Conservation (phyloP, 2,888 invertebrate species). For the Noctua pronuba region DNA sequence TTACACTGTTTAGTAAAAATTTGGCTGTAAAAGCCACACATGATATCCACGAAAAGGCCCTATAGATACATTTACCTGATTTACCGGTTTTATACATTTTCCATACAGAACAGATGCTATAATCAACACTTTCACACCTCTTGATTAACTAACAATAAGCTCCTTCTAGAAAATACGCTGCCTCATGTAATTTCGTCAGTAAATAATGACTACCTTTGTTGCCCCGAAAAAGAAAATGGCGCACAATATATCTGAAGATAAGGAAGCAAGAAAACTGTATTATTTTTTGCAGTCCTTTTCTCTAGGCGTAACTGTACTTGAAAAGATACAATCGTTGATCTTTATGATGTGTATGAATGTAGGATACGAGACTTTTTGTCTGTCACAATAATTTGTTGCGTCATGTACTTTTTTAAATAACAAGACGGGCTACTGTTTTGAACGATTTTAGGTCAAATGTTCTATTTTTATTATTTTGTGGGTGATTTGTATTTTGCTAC, state of each 20-base stretch:
- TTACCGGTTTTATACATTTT: background rate
- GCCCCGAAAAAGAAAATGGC: constrained; percentile 25
- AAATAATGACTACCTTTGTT: constrained; percentile 49
- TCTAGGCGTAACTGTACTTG: background rate
- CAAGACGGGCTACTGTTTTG: background rate
- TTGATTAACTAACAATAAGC: background rate
- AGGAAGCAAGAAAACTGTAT: constrained; percentile 18
- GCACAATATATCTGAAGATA: constrained; percentile 40
- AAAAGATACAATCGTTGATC: background rate
- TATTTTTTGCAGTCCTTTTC: constrained; percentile 18
- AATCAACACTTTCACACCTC: background rate
- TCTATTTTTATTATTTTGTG: background rate
- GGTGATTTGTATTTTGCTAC: background rate
- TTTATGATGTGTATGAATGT: background rate
- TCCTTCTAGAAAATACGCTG: constrained; percentile 18
- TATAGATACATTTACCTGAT: background rate
- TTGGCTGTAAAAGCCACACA: background rate
- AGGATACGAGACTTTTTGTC: background rate
- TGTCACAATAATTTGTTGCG: background rate
- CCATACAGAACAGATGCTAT: background rate
- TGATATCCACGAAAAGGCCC: background rate
- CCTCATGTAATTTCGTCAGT: constrained; percentile 32
- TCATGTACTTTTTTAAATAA: background rate
- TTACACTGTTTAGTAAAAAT: background rate
- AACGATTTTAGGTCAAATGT: background rate